Percentiles rank a stretch among this genome's conserved stretches.
These are phyloP conservation scores for Drosophila tani DNA, from an alignment of 1,140 invertebrate species.

Conservation along the genomic window DNA sequence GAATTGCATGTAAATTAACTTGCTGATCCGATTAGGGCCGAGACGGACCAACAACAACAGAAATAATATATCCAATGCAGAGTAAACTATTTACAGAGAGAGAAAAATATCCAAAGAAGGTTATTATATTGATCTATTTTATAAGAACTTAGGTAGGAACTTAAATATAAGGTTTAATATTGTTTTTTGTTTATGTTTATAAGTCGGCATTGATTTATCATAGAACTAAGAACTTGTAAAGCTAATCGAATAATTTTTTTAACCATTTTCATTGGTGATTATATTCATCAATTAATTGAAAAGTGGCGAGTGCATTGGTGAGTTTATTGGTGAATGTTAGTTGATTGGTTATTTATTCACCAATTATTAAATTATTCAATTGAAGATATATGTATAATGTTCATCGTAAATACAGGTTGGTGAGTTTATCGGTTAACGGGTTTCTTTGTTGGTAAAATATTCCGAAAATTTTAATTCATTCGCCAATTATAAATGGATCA, in stretches of 20 bases:
- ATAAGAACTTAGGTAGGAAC: too few species aligned
- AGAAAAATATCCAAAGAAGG: neutral
- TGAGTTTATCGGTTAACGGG: neutral
- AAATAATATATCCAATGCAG: slow-evolving; percentile 63
- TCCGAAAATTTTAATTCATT: neutral
- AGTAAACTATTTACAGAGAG: slow-evolving; percentile 19
- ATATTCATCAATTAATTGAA: too few species aligned
- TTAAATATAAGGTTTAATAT: too few species aligned
- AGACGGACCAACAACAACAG: slow-evolving; percentile 52
- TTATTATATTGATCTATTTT: neutral
- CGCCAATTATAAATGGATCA: too few species aligned
- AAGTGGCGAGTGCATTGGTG: too few species aligned
- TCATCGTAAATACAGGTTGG: too few species aligned
- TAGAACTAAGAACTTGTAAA: too few species aligned
- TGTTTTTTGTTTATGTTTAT: neutral
- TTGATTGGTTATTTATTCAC: neutral
- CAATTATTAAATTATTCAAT: too few species aligned
- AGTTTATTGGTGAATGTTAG: neutral
- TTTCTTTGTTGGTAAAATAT: neutral
- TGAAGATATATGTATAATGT: too few species aligned
- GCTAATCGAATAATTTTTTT: too few species aligned
- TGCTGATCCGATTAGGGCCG: slow-evolving; percentile 75
- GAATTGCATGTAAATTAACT: slow-evolving; percentile 82
- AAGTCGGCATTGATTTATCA: too few species aligned
- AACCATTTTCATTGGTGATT: too few species aligned